phyloP scores from a whole-genome alignment of 2,888 invertebrate species.

The Epinotia ramella region DNA sequence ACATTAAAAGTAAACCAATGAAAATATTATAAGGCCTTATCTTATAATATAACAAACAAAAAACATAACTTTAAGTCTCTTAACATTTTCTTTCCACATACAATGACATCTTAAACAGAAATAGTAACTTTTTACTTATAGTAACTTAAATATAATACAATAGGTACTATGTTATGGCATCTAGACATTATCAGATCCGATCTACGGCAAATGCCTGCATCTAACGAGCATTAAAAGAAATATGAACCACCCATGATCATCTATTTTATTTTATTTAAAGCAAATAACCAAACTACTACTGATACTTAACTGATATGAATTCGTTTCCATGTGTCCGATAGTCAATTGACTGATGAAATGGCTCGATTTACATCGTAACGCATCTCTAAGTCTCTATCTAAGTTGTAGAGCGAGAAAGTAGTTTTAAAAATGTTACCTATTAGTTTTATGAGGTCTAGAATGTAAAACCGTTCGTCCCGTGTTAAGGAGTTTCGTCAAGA shows the following conservation, averaged over 20 bases:
- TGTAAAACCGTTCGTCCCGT: neutral
- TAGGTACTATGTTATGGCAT: slow-evolving; percentile 20
- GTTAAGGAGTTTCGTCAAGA: neutral
- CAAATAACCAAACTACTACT: neutral
- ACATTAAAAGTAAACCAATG: neutral
- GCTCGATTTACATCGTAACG: neutral
- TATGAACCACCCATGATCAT: neutral
- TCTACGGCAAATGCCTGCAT: slow-evolving; percentile 11
- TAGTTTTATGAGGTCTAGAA: neutral
- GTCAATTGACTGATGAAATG: neutral
- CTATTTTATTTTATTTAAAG: neutral
- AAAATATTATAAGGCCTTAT: neutral
- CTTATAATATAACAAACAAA: slow-evolving; percentile 14
- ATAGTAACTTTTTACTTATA: slow-evolving; percentile 20
- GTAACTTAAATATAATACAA: slow-evolving; percentile 8
- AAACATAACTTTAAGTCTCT: slow-evolving; percentile 17
- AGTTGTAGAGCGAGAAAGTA: neutral
- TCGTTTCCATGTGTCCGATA: neutral
- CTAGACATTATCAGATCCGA: slow-evolving; percentile 20
- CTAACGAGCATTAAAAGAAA: neutral
- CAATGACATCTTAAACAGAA: slow-evolving; percentile 22
- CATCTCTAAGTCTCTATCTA: neutral
- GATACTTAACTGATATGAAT: too few relatives aligned
- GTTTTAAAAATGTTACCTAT: neutral
- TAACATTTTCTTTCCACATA: slow-evolving; percentile 14